A percentile compares a stretch with the other conserved stretches of the same genome.
These are phyloP conservation scores for Turnix velox DNA, from an alignment of 2,113 vertebrate species.

Conservation along the genomic window DNA sequence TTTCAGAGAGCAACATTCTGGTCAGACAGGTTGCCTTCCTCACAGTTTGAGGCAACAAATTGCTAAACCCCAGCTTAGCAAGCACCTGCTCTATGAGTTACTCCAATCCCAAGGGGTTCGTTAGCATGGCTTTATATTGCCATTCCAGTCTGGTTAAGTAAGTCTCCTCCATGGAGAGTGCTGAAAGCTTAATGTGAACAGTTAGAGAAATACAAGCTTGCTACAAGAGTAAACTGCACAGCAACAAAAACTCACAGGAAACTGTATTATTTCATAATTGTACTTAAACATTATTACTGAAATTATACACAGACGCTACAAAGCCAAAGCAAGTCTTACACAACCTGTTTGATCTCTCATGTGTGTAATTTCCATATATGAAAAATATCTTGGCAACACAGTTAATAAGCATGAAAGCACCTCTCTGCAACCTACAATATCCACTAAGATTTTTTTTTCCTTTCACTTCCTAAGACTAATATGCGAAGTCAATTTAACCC, in stretches of 20 bases:
- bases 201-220: background rate
- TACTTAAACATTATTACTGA: background rate
- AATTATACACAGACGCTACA: background rate
- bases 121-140: background rate
- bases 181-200: background rate
- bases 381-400: background rate
- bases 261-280: background rate
- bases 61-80: background rate
- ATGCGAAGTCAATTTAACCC: background rate
- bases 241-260: background rate
- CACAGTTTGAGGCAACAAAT: background rate
- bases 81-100: background rate
- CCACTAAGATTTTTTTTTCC: background rate
- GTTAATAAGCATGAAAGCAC: background rate
- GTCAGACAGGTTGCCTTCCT: background rate
- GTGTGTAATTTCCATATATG: background rate
- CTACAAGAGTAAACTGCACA: background rate
- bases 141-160: background rate
- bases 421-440: background rate
- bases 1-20: background rate
- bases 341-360: background rate
- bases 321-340: slow-evolving; percentile 4
- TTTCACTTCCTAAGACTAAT: background rate
- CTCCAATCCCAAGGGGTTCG: background rate
- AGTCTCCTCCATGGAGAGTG: background rate